Conservation (phyloP, 1,140 invertebrate species). For the Leptinotarsa lineolata region DNA sequence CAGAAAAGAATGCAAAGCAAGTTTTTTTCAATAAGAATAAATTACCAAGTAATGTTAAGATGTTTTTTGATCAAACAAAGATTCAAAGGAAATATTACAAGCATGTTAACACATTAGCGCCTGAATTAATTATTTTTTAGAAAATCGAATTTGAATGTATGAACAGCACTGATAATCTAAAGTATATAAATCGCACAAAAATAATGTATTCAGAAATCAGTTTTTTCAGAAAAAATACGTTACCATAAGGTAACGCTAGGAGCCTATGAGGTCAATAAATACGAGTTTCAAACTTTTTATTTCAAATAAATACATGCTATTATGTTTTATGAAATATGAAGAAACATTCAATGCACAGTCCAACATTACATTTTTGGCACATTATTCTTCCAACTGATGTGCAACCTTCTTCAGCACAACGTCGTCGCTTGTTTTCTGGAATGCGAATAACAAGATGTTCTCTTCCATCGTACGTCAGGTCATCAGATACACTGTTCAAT, state of each 20-base stretch:
- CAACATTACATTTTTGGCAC: too few relatives aligned
- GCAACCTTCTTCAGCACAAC: slow-evolving; percentile 25
- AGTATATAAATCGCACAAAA: too few relatives aligned
- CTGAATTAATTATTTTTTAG: neutral
- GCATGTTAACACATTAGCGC: too few relatives aligned
- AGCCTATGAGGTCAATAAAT: neutral
- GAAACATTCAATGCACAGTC: slow-evolving; percentile 20
- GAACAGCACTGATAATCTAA: too few relatives aligned
- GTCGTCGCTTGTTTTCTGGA: too few relatives aligned
- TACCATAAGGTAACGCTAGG: slow-evolving; percentile 1
- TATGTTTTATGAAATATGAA: too few relatives aligned
- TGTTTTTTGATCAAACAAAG: too few relatives aligned
- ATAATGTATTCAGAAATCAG: neutral
- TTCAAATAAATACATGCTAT: neutral
- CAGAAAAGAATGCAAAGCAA: too few relatives aligned
- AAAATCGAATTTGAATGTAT: too few relatives aligned
- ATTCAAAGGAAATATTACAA: too few relatives aligned
- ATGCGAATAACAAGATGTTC: neutral
- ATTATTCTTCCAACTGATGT: neutral
- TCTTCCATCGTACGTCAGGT: neutral
- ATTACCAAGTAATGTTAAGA: too few relatives aligned
- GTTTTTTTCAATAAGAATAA: too few relatives aligned
- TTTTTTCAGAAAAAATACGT: neutral
- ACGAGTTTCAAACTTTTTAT: neutral
- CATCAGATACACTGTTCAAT: slow-evolving; percentile 3